Evolutionary conservation across 2,113 vertebrate species (phyloP).

Genomic region (Rhegmatorhina hoffmannsi): DNA sequence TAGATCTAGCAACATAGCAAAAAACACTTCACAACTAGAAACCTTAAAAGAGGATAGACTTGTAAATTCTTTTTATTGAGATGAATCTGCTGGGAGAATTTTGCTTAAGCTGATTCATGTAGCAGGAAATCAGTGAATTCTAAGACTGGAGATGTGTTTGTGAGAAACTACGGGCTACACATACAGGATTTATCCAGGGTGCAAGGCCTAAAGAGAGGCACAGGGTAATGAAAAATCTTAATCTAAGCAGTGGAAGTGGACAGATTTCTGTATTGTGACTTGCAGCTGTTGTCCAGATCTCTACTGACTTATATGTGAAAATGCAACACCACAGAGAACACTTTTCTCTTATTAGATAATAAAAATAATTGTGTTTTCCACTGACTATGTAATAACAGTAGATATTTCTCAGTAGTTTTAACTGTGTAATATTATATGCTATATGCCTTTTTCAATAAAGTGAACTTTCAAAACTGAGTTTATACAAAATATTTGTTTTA

Average conservation of each 20-base stretch:
- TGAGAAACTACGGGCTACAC: not conserved
- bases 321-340: not conserved
- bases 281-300: not conserved
- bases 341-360: not conserved
- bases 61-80: not conserved
- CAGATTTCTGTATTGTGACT: not conserved
- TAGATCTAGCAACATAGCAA: not conserved
- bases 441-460: not conserved
- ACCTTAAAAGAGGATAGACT: accelerated
- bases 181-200: not conserved
- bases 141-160: not conserved
- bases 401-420: not conserved
- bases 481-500: not conserved
- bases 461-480: not conserved
- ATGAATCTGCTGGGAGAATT: not conserved
- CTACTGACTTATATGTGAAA: not conserved
- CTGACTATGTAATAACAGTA: not conserved
- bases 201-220: not conserved
- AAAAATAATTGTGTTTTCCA: not conserved
- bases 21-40: not conserved
- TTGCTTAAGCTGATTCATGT: not conserved
- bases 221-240: not conserved
- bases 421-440: accelerated
- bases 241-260: not conserved
- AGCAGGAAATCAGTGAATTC: not conserved